Conservation (phyloP, 1,140 invertebrate genomes). For the Oedothorax gibbosus region DNA sequence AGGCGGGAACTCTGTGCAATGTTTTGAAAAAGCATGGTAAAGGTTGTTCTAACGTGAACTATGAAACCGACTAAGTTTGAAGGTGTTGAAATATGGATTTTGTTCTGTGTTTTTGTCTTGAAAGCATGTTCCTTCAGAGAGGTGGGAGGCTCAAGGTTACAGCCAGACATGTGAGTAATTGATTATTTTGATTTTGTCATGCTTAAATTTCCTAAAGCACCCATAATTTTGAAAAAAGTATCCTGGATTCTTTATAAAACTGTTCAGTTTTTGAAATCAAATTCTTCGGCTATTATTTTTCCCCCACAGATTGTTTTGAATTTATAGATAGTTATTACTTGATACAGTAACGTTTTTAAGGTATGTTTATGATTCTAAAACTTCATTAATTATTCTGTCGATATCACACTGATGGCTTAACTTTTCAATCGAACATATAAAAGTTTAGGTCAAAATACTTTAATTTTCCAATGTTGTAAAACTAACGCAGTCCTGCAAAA, state of each 20-base stretch:
- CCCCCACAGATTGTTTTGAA: neutral
- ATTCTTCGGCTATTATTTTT: neutral
- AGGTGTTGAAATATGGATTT: slow-evolving; percentile 15
- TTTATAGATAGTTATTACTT: neutral
- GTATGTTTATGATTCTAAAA: neutral
- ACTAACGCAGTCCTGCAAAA: no score
- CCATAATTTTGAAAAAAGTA: neutral
- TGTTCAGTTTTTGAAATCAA: neutral
- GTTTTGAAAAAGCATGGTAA: neutral
- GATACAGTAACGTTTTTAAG: neutral
- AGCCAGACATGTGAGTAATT: slow-evolving; percentile 45
- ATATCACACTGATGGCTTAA: no score
- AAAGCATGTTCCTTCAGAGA: neutral
- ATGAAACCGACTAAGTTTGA: slow-evolving; percentile 2
- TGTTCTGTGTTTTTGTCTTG: slow-evolving; percentile 2
- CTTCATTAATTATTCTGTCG: no score
- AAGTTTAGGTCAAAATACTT: no score
- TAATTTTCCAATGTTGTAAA: no score
- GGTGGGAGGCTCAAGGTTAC: neutral
- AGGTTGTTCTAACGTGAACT: neutral
- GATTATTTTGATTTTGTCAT: slow-evolving; percentile 2
- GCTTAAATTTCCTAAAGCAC: neutral
- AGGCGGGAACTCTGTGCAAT: neutral
- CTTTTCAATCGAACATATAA: no score
- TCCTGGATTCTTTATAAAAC: neutral